phyloP scores from a whole-genome alignment of 2,888 invertebrate species.

The Lochmaea capreae region DNA sequence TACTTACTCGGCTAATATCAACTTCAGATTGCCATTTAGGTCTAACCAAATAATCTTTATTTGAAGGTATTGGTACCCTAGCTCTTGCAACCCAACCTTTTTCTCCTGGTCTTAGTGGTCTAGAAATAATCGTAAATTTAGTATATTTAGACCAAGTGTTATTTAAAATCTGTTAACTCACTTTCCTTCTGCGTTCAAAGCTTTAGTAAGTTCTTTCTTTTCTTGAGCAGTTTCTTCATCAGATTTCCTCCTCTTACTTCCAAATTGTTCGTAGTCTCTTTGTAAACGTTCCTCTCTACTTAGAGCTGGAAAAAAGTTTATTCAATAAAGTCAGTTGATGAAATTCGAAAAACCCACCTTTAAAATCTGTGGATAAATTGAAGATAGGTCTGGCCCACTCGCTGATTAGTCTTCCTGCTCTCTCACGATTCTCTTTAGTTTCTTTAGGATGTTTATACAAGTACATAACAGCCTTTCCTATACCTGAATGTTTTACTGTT shows the following conservation, averaged over 20 bases:
- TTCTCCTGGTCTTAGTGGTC: constrained; percentile 89
- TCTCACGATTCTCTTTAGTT: constrained; percentile 90
- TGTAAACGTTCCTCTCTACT: constrained; percentile 94
- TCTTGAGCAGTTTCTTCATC: constrained; percentile 66
- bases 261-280: constrained; percentile 89
- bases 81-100: constrained; percentile 96
- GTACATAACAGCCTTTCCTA: constrained; percentile 99
- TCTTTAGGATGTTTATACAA: constrained; percentile 98
- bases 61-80: constrained; percentile 93
- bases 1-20: constrained; percentile 82
- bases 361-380: constrained; percentile 92
- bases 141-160: no score
- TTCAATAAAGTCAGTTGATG: no score
- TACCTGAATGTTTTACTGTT: constrained; percentile 93
- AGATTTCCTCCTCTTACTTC: constrained; percentile 68
- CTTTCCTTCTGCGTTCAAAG: constrained; percentile 73
- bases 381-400: constrained; percentile 99
- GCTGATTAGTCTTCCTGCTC: constrained; percentile 92
- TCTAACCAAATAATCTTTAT: constrained; percentile 95
- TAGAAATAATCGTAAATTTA: constrained; percentile 55
- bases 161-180: constrained; percentile 56
- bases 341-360: constrained; percentile 64
- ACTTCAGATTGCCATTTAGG: constrained; percentile 92
- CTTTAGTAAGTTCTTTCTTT: constrained; percentile 74
- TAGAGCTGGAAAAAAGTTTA: constrained; percentile 71